These are phyloP conservation scores for Parthenolecanium corni DNA, from an alignment of 2,888 invertebrate genomes.

Conservation along the genomic window DNA sequence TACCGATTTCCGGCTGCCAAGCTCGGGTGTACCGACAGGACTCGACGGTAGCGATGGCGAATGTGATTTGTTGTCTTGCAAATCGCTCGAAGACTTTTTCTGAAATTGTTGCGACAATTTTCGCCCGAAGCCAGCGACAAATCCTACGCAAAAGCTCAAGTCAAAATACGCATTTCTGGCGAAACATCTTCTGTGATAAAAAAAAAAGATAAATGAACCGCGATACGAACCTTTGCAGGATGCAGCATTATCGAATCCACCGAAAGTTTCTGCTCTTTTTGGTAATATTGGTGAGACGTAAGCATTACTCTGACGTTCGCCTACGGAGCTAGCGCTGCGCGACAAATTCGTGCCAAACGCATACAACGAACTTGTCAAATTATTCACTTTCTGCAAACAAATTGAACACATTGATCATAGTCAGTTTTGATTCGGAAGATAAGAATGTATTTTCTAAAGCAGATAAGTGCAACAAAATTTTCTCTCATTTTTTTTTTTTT, in stretches of 20 bases:
- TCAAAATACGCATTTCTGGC: too few relatives aligned
- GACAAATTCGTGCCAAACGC: slow-evolving; percentile 67
- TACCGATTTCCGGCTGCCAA: slow-evolving; percentile 8
- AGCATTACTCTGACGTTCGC: slow-evolving; percentile 76
- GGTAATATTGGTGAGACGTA: slow-evolving; percentile 79
- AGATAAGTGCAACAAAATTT: too few relatives aligned
- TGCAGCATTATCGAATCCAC: slow-evolving; percentile 65
- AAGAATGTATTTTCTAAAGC: too few relatives aligned
- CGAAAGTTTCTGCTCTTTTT: slow-evolving; percentile 89
- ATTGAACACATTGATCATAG: too few relatives aligned
- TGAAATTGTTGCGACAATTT: slow-evolving; percentile 28
- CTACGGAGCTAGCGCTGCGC: slow-evolving; percentile 84
- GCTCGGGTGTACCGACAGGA: slow-evolving; percentile 12
- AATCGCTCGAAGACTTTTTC: slow-evolving; percentile 7
- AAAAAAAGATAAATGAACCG: not conserved
- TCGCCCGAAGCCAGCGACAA: slow-evolving; percentile 11
- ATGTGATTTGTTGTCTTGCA: slow-evolving; percentile 11
- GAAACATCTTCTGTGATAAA: too few relatives aligned
- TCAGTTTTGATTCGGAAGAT: too few relatives aligned
- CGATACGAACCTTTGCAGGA: slow-evolving; percentile 22
- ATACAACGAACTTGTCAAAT: slow-evolving; percentile 60
- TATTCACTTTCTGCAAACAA: slow-evolving; percentile 54
- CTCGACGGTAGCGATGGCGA: slow-evolving; percentile 22
- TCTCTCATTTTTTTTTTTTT: too few relatives aligned
- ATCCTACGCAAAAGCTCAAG: not conserved